Base-by-base conservation (phyloP, 1,140 invertebrate species). In the Hylaeus anthracinus region DNA sequence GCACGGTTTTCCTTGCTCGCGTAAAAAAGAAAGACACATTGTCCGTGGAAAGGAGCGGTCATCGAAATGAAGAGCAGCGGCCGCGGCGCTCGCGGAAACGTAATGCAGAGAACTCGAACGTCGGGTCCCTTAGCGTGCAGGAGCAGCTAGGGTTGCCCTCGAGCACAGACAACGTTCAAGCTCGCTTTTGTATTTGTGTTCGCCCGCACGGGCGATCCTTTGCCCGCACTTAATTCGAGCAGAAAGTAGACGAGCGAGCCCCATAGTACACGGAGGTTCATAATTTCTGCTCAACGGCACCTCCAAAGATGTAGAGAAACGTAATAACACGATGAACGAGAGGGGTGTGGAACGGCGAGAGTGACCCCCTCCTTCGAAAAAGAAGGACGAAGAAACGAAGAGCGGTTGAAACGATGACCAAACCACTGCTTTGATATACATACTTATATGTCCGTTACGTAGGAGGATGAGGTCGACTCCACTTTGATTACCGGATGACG, bases 401-500 rank as follows among this genome's bases (percentile, higher is more conserved):
- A 87, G 87, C 84, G 74, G 72, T 85, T 80, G 85, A 83, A 87
- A 86, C 83, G 84, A 74, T 84, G 85, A 83, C 85, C 83, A 84
- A 84, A 79, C 85, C 76, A 80, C 82, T 81, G 89, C 91, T 92
- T 92, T 92, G 91, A 92, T 90, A 92, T 90, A 92, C 88, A 92
- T 90, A 92, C 88, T 92, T 92, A 91, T 91, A 91, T 87, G 89
- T 82, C 88, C 85, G 84, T 86, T 80, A 81, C 83, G 86, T 81
- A 78, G 81, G 3, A 69, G 86, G 82, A 80, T 89, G 90, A 88
- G 88, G 88, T 85, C 84, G 82, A 86, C 87, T 88, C 86, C 88
- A 90, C 90, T 92, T 92, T 92, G 91, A 92, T 92, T 92, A 92
- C 90, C 86, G 88, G 88, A 90, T 89, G 91, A 91, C 89, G 90